These are phyloP conservation scores for Diploscapter pachys DNA, from an alignment of 1,140 invertebrate species.

Conservation along the genomic window DNA sequence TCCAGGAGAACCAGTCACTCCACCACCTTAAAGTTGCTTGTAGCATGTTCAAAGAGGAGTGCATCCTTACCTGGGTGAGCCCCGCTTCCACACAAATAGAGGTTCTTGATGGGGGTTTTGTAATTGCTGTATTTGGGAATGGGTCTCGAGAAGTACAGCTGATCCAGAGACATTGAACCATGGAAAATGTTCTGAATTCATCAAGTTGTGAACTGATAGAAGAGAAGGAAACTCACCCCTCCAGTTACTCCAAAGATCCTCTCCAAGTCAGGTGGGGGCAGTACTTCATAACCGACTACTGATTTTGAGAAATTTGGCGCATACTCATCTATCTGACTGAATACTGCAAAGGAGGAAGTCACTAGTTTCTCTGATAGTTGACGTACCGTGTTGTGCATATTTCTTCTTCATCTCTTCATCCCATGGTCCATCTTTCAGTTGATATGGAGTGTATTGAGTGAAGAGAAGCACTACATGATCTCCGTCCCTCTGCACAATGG, in stretches of 20 bases:
- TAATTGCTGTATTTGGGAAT: conserved; percentile 58
- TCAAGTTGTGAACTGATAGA: not conserved
- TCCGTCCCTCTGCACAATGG: conserved; percentile 63
- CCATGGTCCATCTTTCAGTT: conserved; percentile 52
- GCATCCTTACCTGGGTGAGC: conserved; percentile 62
- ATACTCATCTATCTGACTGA: conserved; percentile 65
- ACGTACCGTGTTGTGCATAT: conserved; percentile 61
- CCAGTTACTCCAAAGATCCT: conserved; percentile 36
- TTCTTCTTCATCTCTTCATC: conserved; percentile 59
- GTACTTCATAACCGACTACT: conserved; percentile 66
- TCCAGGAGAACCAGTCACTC: too few relatives aligned
- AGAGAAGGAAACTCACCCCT: conserved; percentile 28
- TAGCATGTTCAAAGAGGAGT: too few relatives aligned
- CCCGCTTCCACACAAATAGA: conserved; percentile 66
- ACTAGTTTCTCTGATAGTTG: not conserved
- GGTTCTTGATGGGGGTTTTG: conserved; percentile 61
- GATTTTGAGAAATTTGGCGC: conserved; percentile 65
- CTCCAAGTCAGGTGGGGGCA: conserved; percentile 67
- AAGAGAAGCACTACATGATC: conserved; percentile 68
- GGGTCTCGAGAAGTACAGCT: conserved; percentile 65
- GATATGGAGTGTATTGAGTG: conserved; percentile 66
- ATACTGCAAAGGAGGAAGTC: conserved; percentile 59
- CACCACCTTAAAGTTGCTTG: too few relatives aligned
- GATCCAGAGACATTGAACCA: conserved; percentile 66
- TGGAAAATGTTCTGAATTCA: conserved; percentile 67